Percentiles rank a stretch among this genome's conserved stretches.
phyloP scores from a whole-genome alignment of 2,797 vertebrate genomes.

The Hippocampus kuda region DNA sequence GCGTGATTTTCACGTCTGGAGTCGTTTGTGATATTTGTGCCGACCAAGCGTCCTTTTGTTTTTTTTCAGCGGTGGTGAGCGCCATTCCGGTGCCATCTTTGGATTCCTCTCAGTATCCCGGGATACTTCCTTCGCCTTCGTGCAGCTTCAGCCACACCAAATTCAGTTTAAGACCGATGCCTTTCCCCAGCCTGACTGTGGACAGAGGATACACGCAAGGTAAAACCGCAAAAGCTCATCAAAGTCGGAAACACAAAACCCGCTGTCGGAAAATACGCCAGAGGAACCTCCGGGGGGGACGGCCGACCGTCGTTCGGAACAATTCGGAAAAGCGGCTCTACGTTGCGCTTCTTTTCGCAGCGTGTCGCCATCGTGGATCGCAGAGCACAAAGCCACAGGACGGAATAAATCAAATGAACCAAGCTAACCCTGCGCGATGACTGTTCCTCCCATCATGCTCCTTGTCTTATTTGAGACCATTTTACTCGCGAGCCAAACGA shows the following conservation, averaged over 20 bases:
- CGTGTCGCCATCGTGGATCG: too few relatives aligned
- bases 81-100: slow-evolving; percentile 86
- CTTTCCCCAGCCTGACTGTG: slow-evolving; percentile 81
- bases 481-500: slow-evolving; percentile 23
- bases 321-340: too few relatives aligned
- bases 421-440: neutral
- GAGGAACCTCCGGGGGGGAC: too few relatives aligned
- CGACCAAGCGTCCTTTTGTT: neutral
- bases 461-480: slow-evolving; percentile 6
- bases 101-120: slow-evolving; percentile 86
- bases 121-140: slow-evolving; percentile 84
- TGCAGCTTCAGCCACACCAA: slow-evolving; percentile 83
- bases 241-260: neutral
- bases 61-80: slow-evolving; percentile 78
- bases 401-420: too few relatives aligned
- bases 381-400: too few relatives aligned
- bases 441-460: neutral
- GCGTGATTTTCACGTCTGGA: too few relatives aligned
- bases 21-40: neutral
- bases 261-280: neutral
- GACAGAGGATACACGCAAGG: slow-evolving; percentile 78
- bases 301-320: too few relatives aligned
- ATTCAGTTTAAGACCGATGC: slow-evolving; percentile 83
- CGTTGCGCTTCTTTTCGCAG: too few relatives aligned
- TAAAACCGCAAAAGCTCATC: slow-evolving; percentile 9